A percentile compares a stretch with the other conserved stretches of the same genome.
Conservation (phyloP, 2,797 vertebrate genomes). For the Miopithecus talapoin region DNA sequence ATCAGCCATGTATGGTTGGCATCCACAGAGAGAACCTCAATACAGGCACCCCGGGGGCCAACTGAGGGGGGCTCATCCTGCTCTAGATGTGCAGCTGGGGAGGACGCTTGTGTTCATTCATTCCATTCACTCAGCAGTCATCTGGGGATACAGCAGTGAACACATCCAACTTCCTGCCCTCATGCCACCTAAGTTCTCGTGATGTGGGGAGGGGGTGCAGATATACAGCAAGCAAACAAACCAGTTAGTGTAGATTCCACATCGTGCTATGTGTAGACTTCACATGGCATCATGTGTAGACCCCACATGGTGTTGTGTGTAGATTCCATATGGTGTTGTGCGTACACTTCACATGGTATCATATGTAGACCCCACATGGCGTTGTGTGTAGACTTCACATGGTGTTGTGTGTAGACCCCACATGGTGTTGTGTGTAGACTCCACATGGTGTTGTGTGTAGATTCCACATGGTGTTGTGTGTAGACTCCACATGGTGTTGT, state of each 20-base stretch:
- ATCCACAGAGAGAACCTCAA: too few species aligned
- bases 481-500: accelerated
- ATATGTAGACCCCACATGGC: accelerated
- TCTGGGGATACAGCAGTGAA: accelerated
- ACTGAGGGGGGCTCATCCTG: accelerated
- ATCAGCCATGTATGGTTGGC: not conserved
- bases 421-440: accelerated
- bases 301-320: accelerated
- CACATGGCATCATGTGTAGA: accelerated
- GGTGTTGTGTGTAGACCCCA: accelerated
- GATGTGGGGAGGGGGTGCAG: accelerated
- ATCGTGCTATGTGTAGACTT: not conserved
- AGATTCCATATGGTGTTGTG: not conserved
- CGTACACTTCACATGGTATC: accelerated
- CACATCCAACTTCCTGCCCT: not conserved
- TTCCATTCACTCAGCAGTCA: not conserved
- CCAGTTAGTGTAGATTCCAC: not conserved
- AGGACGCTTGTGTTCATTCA: not conserved
- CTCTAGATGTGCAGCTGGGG: not conserved
- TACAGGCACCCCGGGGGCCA: accelerated
- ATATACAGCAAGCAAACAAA: not conserved
- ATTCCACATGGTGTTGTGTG: accelerated
- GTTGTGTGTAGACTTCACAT: accelerated
- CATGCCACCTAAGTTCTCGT: too few species aligned
- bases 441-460: accelerated